These are phyloP conservation scores for Temnothorax ravouxi DNA, from an alignment of 2,888 invertebrate species.

Conservation along the genomic window DNA sequence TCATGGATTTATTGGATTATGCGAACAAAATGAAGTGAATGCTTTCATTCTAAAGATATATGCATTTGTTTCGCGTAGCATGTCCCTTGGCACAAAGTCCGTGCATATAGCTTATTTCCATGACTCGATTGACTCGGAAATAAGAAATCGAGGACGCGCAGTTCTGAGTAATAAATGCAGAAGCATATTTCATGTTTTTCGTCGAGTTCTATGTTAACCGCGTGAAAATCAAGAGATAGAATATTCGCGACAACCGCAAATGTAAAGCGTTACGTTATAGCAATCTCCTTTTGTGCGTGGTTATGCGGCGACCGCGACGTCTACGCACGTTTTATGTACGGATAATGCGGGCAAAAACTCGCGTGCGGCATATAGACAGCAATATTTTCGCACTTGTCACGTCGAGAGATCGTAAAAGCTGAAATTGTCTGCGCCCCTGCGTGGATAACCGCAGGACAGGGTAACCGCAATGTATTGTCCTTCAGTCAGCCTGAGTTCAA, in stretches of 20 bases:
- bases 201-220: neutral
- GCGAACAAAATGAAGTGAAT: neutral
- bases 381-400: slow-evolving; percentile 70
- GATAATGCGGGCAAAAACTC: slow-evolving; percentile 26
- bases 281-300: slow-evolving; percentile 20
- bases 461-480: slow-evolving; percentile 50
- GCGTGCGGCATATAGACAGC: slow-evolving; percentile 26
- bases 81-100: no score
- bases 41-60: neutral
- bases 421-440: slow-evolving; percentile 42
- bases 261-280: slow-evolving; percentile 12
- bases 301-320: neutral
- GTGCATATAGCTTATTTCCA: no score
- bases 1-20: neutral
- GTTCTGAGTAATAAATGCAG: neutral
- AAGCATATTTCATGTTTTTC: neutral
- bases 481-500: no score
- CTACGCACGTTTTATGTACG: slow-evolving; percentile 3
- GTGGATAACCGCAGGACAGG: slow-evolving; percentile 59
- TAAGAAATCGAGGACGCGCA: neutral
- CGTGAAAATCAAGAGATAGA: neutral
- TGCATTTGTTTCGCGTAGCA: neutral
- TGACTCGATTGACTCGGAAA: neutral
- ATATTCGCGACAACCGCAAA: slow-evolving; percentile 17
- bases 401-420: slow-evolving; percentile 60